Base-by-base conservation (phyloP, 2,113 vertebrate genomes). In the Pionites leucogaster region DNA sequence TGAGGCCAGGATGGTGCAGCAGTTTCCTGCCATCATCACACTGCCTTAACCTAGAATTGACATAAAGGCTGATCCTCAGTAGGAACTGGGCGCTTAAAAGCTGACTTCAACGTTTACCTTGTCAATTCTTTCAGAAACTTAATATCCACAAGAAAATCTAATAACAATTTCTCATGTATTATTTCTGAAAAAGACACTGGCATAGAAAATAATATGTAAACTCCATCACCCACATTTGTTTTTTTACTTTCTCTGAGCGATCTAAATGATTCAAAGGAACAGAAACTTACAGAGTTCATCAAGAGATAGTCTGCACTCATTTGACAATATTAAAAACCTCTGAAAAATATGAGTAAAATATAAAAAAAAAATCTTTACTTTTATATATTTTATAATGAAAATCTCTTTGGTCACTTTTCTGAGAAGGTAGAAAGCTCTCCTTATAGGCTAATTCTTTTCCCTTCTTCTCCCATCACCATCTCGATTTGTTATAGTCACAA, bases 401-500 rank as follows among this genome's bases (percentile, higher is more conserved):
- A 5, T 65, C 8, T 31, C 47, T 44, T 39, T n/a, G 23, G 17
- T 41, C 17, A 47, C 23, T 68, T 65, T 81, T 42, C 23, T 74
- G 28, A 55, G 59, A 47, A 64, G 22, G 18, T 4, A 41, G 33
- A 80, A 83, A 71, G 11, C 9, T 76, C 14, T 47, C 12, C 60
- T 41, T 65, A 53, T 15, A 41, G 6, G 6, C 20, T 52, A 84
- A 17, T 19, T 24, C 7, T 76, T 12, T 19, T 62, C 33, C n/a
- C 59, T 83, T 62, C n/a, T 50, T 60, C 11, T 75, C 24, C 35
- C 44, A 62, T 17, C 55, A 65, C 14, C 14, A n/a, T 13, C 49
- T 50, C 4, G 0, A 55, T 65, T 62, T 2, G 0, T 52, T 67
- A 57, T 1, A 47, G 33, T 71, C 6, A 0, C 7, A 82, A n/a